Percentiles rank a stretch among this genome's conserved stretches.
Evolutionary conservation across 2,113 vertebrate species (phyloP).

Genomic region (Aptenodytes patagonicus): DNA sequence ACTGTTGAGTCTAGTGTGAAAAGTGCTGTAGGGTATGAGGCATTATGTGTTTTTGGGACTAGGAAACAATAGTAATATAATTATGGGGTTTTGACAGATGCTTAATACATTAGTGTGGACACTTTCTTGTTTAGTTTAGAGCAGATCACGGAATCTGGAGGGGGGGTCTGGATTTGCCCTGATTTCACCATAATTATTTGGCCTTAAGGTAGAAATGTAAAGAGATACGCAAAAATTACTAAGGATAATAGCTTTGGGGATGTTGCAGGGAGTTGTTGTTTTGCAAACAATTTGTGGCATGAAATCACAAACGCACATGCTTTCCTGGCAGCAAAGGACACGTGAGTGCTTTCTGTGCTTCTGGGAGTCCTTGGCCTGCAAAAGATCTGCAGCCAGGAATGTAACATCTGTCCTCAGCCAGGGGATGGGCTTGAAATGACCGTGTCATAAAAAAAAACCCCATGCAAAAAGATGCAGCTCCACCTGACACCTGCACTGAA

Average conservation of each 20-base stretch:
- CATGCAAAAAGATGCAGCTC: background rate
- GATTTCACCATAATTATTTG: background rate
- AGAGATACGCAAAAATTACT: background rate
- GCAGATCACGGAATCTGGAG: fast-evolving
- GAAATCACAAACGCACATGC: background rate
- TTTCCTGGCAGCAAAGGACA: background rate
- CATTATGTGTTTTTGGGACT: background rate
- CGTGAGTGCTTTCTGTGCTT: background rate
- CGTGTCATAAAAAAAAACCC: background rate
- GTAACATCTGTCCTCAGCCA: background rate
- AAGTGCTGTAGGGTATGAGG: background rate
- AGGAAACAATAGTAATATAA: background rate
- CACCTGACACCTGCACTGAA: background rate
- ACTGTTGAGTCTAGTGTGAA: background rate
- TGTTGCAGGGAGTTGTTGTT: background rate
- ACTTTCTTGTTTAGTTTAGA: background rate
- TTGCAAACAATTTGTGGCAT: background rate
- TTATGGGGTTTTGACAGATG: background rate
- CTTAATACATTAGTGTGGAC: background rate
- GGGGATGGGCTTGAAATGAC: background rate
- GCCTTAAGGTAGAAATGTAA: background rate
- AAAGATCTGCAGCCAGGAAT: background rate
- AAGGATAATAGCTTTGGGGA: background rate
- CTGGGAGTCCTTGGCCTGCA: background rate
- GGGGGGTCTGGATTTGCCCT: background rate